Base-by-base conservation (phyloP, 2,797 vertebrate species). In the Pristis pectinata region DNA sequence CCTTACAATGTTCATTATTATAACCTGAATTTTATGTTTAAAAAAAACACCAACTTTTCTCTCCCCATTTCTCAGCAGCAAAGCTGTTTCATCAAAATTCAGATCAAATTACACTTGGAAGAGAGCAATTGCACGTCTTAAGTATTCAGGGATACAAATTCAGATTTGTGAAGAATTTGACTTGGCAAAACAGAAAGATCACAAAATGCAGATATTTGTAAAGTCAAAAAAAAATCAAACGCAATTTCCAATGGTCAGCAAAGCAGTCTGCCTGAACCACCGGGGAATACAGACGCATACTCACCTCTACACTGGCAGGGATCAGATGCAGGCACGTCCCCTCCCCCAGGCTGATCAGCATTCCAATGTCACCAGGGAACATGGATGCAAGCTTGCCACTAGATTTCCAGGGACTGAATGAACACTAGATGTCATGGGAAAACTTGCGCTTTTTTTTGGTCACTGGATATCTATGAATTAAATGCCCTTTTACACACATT, bases 331-430 rank as follows among this genome's bases (percentile, higher is more conserved):
- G 44, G 44, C 67, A 94, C 64, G 11, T 74, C 70, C 92, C 70
- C 70, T 76, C 92, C 67, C 92, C 92, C 92, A 74, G 27, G 27
- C 92, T 94, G 92, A 94, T 94, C 92, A 94, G 70, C 92, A 94
- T 94, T 94, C 92, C 92, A 94, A 49, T 53, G 70, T 76, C 92
- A 94, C 92, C 92, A 94, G 92, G 92, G 92, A 94, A 74, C 67
- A 76, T 74, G 92, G 92, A 94, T 76, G 41, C 87, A 67, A 37
- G 59, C 61, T 67, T 67, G 27, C 92, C 67, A 93, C 67, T 72
- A 70, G 41, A 93, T 72, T 74, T 93, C 64, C 67, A 93, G 41
- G 64, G 67, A 67, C 27, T 93, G 92, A 53, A 93, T 67, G 59
- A 61, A 64, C 61, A 7, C 87, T 41, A 22, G 59, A 91, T 67